phyloP scores from a whole-genome alignment of 2,888 invertebrate species.

The Acrobasis consociella region DNA sequence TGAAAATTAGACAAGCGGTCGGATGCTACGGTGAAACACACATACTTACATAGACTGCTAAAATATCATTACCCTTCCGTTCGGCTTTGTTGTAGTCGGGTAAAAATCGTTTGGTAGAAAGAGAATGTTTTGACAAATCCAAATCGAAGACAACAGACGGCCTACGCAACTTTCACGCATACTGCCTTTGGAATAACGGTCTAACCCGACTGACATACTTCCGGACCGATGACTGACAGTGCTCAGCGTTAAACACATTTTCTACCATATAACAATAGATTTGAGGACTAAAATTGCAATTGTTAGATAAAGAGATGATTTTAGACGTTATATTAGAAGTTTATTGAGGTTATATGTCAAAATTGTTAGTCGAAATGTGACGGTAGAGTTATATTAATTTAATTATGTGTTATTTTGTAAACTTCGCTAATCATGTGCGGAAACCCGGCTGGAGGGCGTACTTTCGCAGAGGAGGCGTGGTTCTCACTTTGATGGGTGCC shows the following conservation, averaged over 20 bases:
- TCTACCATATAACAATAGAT: slow-evolving; percentile 1
- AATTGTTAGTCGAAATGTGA: slow-evolving; percentile 7
- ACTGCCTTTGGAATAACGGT: slow-evolving; percentile 13
- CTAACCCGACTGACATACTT: slow-evolving; percentile 15
- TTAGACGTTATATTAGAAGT: not conserved
- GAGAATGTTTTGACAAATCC: slow-evolving; percentile 16
- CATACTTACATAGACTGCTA: too few relatives aligned
- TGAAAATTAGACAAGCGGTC: too few relatives aligned
- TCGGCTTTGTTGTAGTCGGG: too few relatives aligned
- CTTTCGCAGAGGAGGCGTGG: too few relatives aligned
- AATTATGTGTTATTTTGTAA: not conserved
- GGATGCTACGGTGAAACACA: too few relatives aligned
- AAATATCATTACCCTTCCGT: too few relatives aligned
- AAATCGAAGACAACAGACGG: slow-evolving; percentile 10
- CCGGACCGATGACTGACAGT: slow-evolving; percentile 15
- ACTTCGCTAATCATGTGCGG: not conserved
- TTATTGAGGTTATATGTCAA: slow-evolving; percentile 18
- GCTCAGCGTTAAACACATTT: slow-evolving; percentile 10
- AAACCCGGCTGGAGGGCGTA: too few relatives aligned
- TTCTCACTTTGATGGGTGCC: too few relatives aligned
- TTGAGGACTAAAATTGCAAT: slow-evolving; percentile 7
- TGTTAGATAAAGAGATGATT: slow-evolving; percentile 29
- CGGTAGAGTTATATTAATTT: not conserved
- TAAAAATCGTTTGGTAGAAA: slow-evolving; percentile 3
- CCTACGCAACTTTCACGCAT: slow-evolving; percentile 21